Percentiles rank a stretch among this genome's conserved stretches.
Conservation (phyloP, 2,797 vertebrate species). For the Geotrypetes seraphini region DNA sequence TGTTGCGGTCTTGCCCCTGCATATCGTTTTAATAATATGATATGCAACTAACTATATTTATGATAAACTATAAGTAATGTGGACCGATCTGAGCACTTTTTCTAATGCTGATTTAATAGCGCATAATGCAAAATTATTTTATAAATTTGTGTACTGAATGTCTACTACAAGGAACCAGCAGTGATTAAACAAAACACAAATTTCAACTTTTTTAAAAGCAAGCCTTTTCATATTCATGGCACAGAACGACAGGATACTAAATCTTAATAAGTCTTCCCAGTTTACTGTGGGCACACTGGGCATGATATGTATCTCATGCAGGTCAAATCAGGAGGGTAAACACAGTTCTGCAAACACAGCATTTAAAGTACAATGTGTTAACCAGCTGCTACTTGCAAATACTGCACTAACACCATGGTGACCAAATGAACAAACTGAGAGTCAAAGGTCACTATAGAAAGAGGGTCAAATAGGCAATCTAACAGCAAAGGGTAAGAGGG, state of each 20-base stretch:
- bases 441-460: constrained; percentile 34
- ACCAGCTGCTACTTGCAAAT: constrained; percentile 46
- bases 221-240: constrained; percentile 12
- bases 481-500: constrained; percentile 43
- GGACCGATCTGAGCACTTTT: neutral
- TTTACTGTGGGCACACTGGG: constrained; percentile 10
- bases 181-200: neutral
- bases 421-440: constrained; percentile 23
- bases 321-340: constrained; percentile 42
- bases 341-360: constrained; percentile 37
- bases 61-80: neutral
- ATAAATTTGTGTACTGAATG: constrained; percentile 1
- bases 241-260: constrained; percentile 24
- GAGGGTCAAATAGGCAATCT: constrained; percentile 27
- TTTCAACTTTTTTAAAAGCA: constrained; percentile 21
- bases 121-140: constrained; percentile 2
- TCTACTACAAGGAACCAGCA: constrained; percentile 3
- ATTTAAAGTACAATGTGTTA: constrained; percentile 20
- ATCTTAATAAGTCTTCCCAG: neutral
- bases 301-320: constrained; percentile 19
- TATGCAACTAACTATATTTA: too few relatives aligned
- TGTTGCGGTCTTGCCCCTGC: too few relatives aligned
- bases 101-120: neutral
- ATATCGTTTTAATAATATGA: too few relatives aligned
- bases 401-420: constrained; percentile 44